Evolutionary conservation across 2,797 vertebrate genomes (phyloP), one percentile per base, ranked within the genome.

Genomic region (Enteromius fasciolatus): DNA sequence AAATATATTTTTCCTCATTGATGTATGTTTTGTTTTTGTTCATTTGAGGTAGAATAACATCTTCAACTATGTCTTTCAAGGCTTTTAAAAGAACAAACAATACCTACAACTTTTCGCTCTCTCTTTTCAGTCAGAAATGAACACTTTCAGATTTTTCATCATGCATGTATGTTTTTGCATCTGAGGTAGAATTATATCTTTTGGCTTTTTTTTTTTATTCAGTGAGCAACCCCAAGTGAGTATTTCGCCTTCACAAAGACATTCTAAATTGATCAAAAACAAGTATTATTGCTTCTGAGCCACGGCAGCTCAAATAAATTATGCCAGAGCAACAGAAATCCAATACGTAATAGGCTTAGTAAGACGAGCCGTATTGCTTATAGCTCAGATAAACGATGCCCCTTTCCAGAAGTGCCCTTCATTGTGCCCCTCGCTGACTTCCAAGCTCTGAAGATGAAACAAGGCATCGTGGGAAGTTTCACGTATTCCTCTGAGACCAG

Each of bases 201-300:
- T 81, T 76, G 69, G 78, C 11, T 36, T 33, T 7, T 36, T 36
- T 44, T 44, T 84, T 54, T 76, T 69, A 80, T 84, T 66, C 78
- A 83, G 68, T 23, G 57, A 44, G 69, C 44, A 57, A 46, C 36
- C 78, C 84, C 52, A 41, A 78, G 67, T 83, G 80, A 86, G 79
- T 83, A 69, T 86, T 83, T 84, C 44, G 69, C 73, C 59, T 81
- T 88, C 75, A 85, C 84, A 81, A 77, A 70, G 83, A 86, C 82
- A 74, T 83, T 81, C 76, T 87, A 88, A 89, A 89, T 84, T 88
- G 87, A 90, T 89, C 84, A 84, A 87, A 89, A 86, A 86, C 84
- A 88, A 86, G 81, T 84, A 81, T 87, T 88, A 86, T 89, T 83
- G 73, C 84, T 86, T 82, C 54, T 61, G 83, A 86, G 84, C 61